Conservation (phyloP, 1,140 invertebrate species). For the Cotesia vestalis region DNA sequence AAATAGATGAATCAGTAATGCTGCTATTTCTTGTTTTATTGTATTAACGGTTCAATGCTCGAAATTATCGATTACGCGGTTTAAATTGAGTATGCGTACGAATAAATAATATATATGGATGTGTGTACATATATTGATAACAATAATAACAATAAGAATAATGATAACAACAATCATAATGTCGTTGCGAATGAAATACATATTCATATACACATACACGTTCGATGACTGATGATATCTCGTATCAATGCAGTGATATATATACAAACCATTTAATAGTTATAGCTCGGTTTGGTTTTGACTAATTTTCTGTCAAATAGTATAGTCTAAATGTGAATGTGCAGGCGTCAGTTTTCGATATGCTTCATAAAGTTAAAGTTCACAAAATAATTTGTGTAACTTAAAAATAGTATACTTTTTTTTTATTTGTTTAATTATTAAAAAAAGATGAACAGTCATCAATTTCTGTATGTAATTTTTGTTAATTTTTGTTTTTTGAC, state of each 20-base stretch:
- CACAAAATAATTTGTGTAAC: no score
- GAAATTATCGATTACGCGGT: constrained; percentile 13
- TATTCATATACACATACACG: no score
- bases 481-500: no score
- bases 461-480: no score
- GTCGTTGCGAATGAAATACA: neutral
- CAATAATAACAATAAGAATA: no score
- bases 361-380: constrained; percentile 2
- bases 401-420: no score
- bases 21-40: neutral
- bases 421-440: no score
- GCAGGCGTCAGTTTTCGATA: neutral
- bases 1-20: constrained; percentile 4
- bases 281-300: neutral
- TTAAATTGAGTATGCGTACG: constrained; percentile 1
- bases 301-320: neutral
- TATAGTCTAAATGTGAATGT: constrained; percentile 7
- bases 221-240: neutral
- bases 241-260: neutral
- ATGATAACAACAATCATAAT: neutral
- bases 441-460: no score
- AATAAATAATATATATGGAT: no score
- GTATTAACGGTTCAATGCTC: neutral
- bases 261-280: neutral
- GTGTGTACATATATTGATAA: no score